Percentiles rank a stretch among this genome's conserved stretches.
Conservation (phyloP, 1,140 invertebrate species). For the Saccostrea cuccullata region DNA sequence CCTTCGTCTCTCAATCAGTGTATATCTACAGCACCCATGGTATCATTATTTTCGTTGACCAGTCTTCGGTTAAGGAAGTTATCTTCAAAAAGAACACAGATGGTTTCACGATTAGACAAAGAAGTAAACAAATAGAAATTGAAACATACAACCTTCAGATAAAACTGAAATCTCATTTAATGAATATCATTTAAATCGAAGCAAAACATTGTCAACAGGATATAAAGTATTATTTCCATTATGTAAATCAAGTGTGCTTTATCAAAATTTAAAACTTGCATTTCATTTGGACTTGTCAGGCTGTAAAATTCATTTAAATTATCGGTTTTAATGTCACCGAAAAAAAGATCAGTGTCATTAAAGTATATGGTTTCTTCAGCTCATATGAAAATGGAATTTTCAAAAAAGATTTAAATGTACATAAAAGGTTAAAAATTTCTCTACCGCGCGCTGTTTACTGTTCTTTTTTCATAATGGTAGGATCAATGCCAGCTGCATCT, state of each 20-base stretch:
- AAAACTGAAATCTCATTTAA: background rate
- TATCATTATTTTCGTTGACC: too few species aligned
- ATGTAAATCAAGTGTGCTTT: constrained; percentile 11
- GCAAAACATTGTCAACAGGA: background rate
- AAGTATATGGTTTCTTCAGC: constrained; percentile 22
- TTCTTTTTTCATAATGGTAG: background rate
- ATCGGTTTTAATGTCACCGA: constrained; percentile 25
- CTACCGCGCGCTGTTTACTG: background rate
- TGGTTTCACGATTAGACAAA: background rate
- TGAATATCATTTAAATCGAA: background rate
- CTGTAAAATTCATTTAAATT: constrained; percentile 27
- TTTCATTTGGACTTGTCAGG: background rate
- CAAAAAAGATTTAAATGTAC: background rate
- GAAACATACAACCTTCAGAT: background rate
- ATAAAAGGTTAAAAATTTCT: constrained; percentile 19
- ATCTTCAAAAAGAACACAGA: background rate
- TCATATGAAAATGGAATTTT: constrained; percentile 11
- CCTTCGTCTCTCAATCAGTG: background rate
- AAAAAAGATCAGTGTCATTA: constrained; percentile 2
- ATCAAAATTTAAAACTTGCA: constrained; percentile 20
- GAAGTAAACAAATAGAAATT: background rate
- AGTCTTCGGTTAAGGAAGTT: background rate
- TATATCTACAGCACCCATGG: background rate
- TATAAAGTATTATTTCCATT: background rate
- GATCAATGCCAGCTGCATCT: background rate